phyloP scores from a whole-genome alignment of 2,888 invertebrate species.

The Papilio demoleus region DNA sequence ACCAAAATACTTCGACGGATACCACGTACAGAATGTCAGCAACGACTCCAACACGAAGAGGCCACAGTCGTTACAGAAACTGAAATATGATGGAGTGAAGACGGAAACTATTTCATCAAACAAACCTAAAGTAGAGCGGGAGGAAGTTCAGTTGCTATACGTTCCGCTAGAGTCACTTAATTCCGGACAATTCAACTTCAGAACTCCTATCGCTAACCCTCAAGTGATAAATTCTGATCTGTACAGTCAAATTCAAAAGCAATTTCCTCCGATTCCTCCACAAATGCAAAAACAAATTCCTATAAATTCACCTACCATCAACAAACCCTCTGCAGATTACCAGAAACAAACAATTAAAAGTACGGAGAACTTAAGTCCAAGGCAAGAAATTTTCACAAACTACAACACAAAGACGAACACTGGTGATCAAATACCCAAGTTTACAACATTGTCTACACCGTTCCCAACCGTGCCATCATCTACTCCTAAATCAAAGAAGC shows the following conservation, averaged over 20 bases:
- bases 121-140: constrained; percentile 74
- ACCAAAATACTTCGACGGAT: constrained; percentile 75
- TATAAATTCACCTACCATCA: constrained; percentile 38
- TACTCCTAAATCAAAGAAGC: constrained; percentile 77
- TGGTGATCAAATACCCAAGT: constrained; percentile 68
- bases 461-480: constrained; percentile 69
- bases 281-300: constrained; percentile 58
- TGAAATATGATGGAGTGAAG: constrained; percentile 66
- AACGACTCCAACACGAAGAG: constrained; percentile 58
- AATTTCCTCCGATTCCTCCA: constrained; percentile 48
- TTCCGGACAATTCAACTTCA: constrained; percentile 73
- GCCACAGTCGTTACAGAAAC: constrained; percentile 70
- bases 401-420: constrained; percentile 62
- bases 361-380: constrained; percentile 57
- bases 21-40: constrained; percentile 67
- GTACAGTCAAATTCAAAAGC: constrained; percentile 62
- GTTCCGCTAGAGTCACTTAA: constrained; percentile 91
- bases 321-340: constrained; percentile 57
- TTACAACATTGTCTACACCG: constrained; percentile 67
- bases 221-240: constrained; percentile 65
- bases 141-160: constrained; percentile 91
- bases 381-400: constrained; percentile 64
- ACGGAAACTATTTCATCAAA: constrained; percentile 53
- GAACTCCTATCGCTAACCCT: constrained; percentile 58
- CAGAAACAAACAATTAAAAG: constrained; percentile 59